Evolutionary conservation across 2,888 invertebrate species (phyloP), one percentile per base, ranked within the genome.

Genomic region (Conistra vaccinii): DNA sequence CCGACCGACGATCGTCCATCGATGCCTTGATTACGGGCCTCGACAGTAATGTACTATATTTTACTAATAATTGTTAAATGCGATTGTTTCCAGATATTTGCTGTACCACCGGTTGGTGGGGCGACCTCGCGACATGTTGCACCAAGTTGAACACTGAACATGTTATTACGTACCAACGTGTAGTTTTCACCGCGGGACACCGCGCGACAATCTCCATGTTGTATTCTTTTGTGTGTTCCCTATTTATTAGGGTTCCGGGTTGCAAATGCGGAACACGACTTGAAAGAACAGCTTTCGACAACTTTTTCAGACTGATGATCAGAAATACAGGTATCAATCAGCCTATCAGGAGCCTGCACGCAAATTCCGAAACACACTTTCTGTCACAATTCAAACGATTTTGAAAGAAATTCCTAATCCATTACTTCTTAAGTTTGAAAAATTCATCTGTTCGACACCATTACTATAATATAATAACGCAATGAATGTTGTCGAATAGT

Each of bases 171-270:
- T 69, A 84, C 85, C 81, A 87, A 83, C 88, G 78, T 82, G 86
- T 87, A 77, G 84, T 91, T 91, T 87, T 71, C 93, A 63, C 92
- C 63, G 92, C 92, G 92, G 93, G 92, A 83, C 17, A 85, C 87
- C 89, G 78, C 83, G 86, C 78, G 85, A 90, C 92, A 89, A 90
- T 88, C 88, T 88, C 87, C 70, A 76, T 85, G 78, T 77, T 87
- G 77, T 79, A 83, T 86, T 83, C 87, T 89, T 90, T 91, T 90
- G 86, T 90, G 78, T 85, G 75, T 82, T 73, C 26, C 51, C 26
- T 17, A 55, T 73, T 79, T 83, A 76, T 85, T 89, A 71, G 92
- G 90, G 92, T 86, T 86, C 89, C 71, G 75, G 7, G 2, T 20
- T 35, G 14, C 42, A 17, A 60, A 60, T 26, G 48, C 57, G 5